Evolutionary conservation across 2,113 vertebrate species (phyloP), one percentile per base, ranked within the genome.

Genomic region (Balaenoptera acutorostrata): DNA sequence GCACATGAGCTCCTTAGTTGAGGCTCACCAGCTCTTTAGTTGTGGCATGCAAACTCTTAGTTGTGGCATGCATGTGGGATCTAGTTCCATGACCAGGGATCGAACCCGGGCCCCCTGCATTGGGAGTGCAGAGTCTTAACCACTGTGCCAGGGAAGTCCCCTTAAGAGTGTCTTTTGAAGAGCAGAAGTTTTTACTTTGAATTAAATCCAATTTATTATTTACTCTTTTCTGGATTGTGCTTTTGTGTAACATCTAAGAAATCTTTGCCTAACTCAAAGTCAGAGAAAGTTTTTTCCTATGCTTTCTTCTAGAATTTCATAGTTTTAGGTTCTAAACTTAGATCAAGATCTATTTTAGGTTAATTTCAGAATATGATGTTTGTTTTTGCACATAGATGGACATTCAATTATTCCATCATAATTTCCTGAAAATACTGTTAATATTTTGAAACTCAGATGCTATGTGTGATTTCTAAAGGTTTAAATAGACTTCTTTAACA

Each of bases 301-400:
- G 12, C 21, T 39, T 86, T 81, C 15, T 85, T 92, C 36, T 81
- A 68, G 33, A 57, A 41, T 61, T 92, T 78, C n/a, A n/a, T 46
- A 36, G 33, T 93, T 91, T 91, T 69, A 78, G 20, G 11, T 61
- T 81, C 39, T 66, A 88, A 74, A 72, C 88, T 59, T 88, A 93
- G 36, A 52, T 33, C 9, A 80, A 61, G 12, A 84, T 39, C 3
- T 5, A 81, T 75, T 83, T 63, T 84, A 84, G 13, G 27, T 80
- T 68, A 89, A 68, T 80, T 84, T 84, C 52, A 52, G 25, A 84
- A 84, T 63, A 52, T 17, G 12, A 27, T 93, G 4, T 44, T 55
- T 81, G 78, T 31, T 91, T 52, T 81, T 52, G 10, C 31, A 72
- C 41, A 23, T 55, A 57, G 8, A 57, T 89, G 4, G 5, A 71